Evolutionary conservation across 1,140 invertebrate species (phyloP), one percentile per base, ranked within the genome.

Genomic region (Ooceraea biroi): DNA sequence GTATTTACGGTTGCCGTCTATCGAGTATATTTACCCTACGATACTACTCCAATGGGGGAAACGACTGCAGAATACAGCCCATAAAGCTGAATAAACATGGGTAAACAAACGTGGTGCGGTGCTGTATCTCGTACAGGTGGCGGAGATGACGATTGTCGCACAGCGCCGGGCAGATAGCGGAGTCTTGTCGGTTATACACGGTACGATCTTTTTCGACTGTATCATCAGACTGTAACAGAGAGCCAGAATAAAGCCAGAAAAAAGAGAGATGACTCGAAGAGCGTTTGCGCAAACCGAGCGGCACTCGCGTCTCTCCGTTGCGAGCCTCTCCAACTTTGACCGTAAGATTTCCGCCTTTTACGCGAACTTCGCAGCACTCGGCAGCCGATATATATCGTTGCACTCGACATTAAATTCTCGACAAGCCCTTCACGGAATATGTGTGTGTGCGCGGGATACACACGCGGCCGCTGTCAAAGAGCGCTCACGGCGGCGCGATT

Each of bases 1-100:
- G 25, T 80, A 57, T 80, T 80, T 80, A 71, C n/a, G 36, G 3
- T 44, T 44, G 76, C 14, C 65, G 50, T 50, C 69, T 80, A 80
- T 80, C 76, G 25, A 44, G 8, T 19, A 19, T 80, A 69, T 69
- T 80, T 69, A 69, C 55, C 65, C 17, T 17, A 57, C 22, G 22
- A 78, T 48, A 19, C 30, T 41, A 4, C 44, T 57, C 50, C 63
- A 78, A 58, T 46, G 57, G 50, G n/a, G 22, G 50, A 58, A 80
- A 55, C 65, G 65, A 71, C 52, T 57, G 65, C 36, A 22, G 50
- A 50, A 80, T 80, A 30, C 25, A 69, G 46, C 22, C 17, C 60
- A 25, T 46, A 57, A 80, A 80, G 65, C 50, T 80, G 65, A 46
- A 22, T 46, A 55, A 55, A 55, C 52, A 55, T 10, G 52, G n/a